Evolutionary conservation across 2,797 vertebrate species (phyloP), one percentile per base, ranked within the genome.

Genomic region (Apogon hyalosoma): DNA sequence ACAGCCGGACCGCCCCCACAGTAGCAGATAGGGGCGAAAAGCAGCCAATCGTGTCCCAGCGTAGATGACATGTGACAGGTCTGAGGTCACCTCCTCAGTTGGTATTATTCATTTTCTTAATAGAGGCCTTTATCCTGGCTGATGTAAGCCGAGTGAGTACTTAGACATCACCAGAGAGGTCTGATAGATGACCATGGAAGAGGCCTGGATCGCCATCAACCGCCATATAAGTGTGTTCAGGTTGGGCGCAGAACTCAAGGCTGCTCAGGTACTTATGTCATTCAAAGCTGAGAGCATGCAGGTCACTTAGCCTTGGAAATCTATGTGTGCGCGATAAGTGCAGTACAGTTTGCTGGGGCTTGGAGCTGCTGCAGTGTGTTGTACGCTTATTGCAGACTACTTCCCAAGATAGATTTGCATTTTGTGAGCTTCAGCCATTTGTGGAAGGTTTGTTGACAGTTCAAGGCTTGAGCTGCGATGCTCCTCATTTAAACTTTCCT

Each of bases 181-280:
- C 62, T 87, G 83, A 91, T 79, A 69, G 68, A 90, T 82, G 75
- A 56, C 50, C 61, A 38, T 60, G 72, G 66, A 38, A 38, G 66
- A 4, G 36, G 64, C 54, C 60, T 60, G 63, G 58, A 36, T 43
- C 15, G 33, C 75, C 77, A 76, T 77, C 68, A 75, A 66, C 72
- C 48, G 69, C 73, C 59, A 43, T 71, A 77, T 71, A 62, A 75
- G 77, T 50, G 76, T 79, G 78, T 87, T 87, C 82, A 77, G 84
- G 77, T 80, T 73, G 59, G 79, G 62, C 81, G 80, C 69, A 66
- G 74, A 73, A 85, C 71, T 76, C 90, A 89, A 89, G 90, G 90
- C 76, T 74, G 18, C 70, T 55, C 33, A 8, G 69, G 75, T 74
- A 63, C 74, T 91, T 75, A 84, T 79, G 74, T 73, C 85, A 83